Percentiles rank a stretch among this genome's conserved stretches.
These are phyloP conservation scores for Epinotia demarniana DNA, from an alignment of 2,888 invertebrate species.

Conservation along the genomic window DNA sequence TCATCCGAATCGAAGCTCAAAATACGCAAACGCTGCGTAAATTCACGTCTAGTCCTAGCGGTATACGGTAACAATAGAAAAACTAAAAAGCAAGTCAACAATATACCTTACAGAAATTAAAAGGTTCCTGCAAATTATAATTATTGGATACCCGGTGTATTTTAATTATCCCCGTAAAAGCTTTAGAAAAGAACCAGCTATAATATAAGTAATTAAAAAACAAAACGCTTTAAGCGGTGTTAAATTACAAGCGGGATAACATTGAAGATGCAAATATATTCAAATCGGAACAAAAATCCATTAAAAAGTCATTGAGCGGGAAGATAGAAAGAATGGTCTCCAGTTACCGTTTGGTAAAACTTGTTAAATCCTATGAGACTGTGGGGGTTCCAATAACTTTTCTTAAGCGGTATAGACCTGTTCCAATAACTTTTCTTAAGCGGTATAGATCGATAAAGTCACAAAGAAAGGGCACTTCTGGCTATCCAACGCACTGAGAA, in stretches of 20 bases:
- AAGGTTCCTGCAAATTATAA: neutral
- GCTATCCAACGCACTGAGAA: too few relatives aligned
- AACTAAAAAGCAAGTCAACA: neutral
- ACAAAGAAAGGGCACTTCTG: too few relatives aligned
- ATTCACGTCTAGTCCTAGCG: too few relatives aligned
- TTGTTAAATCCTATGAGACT: neutral
- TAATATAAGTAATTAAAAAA: conserved; percentile 40
- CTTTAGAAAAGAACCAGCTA: conserved; percentile 43
- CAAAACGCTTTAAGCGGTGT: conserved; percentile 52
- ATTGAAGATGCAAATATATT: conserved; percentile 51
- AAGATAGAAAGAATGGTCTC: conserved; percentile 20
- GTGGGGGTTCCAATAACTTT: neutral
- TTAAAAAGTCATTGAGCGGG: conserved; percentile 46
- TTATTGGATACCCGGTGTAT: neutral
- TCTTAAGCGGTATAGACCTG: neutral
- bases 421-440: too few relatives aligned
- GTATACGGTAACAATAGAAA: neutral
- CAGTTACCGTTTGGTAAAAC: conserved; percentile 21
- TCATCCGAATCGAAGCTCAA: too few relatives aligned
- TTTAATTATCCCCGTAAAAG: conserved; percentile 14
- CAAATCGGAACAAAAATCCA: conserved; percentile 49
- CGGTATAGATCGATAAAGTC: too few relatives aligned
- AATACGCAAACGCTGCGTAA: too few relatives aligned
- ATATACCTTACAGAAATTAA: neutral
- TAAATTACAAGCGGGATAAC: conserved; percentile 52